Conservation (phyloP, 2,888 invertebrate genomes). For the Helobdella robusta region DNA sequence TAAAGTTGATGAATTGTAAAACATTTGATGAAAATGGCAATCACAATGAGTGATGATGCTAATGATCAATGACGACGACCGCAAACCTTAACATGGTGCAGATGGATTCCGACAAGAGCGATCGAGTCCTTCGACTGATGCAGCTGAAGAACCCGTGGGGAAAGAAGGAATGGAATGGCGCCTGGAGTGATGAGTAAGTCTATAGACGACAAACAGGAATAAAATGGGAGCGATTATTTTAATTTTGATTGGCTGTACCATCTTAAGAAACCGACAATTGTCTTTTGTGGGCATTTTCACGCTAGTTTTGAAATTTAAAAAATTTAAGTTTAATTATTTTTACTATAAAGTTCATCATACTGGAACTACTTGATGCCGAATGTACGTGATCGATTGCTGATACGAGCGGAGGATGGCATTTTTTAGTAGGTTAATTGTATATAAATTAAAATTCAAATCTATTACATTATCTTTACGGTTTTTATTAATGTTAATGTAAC, state of each 20-base stretch:
- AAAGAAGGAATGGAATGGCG: constrained; percentile 45
- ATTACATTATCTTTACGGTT: too few relatives aligned
- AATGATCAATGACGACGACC: not conserved
- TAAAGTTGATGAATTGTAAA: too few relatives aligned
- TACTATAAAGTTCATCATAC: too few relatives aligned
- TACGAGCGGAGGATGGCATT: too few relatives aligned
- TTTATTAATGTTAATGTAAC: too few relatives aligned
- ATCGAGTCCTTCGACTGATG: constrained; percentile 37
- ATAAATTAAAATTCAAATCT: too few relatives aligned
- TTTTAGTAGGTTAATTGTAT: too few relatives aligned
- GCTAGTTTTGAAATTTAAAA: not conserved
- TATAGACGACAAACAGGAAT: not conserved
- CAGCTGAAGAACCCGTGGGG: constrained; percentile 49
- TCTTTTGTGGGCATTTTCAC: not conserved
- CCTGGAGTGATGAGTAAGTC: constrained; percentile 46
- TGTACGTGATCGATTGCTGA: too few relatives aligned
- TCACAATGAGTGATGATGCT: not conserved
- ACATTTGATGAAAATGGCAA: too few relatives aligned
- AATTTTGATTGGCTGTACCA: not conserved
- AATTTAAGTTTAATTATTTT: not conserved
- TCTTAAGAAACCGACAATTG: not conserved
- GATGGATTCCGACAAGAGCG: not conserved
- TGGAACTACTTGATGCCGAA: too few relatives aligned
- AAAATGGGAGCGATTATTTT: not conserved
- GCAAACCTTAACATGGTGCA: not conserved